Evolutionary conservation across 2,888 invertebrate species (phyloP).

Genomic region (Argyresthia albistria): DNA sequence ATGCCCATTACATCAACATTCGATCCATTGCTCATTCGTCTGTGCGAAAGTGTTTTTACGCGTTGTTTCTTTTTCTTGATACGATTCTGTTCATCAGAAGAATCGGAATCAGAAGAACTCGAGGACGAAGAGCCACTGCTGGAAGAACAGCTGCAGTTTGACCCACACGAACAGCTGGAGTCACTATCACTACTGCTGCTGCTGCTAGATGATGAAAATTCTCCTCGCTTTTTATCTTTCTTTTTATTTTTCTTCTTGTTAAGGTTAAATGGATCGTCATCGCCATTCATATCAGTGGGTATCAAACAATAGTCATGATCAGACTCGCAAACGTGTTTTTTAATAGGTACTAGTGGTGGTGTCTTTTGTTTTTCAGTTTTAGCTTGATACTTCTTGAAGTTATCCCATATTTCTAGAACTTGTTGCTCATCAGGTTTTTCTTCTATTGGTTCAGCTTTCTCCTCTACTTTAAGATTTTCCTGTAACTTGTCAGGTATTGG

Average conservation of each 20-base stretch:
- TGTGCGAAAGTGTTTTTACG: conserved; percentile 42
- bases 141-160: conserved; percentile 87
- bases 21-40: conserved; percentile 60
- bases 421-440: conserved; percentile 69
- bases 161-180: conserved; percentile 86
- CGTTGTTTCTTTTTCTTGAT: conserved; percentile 57
- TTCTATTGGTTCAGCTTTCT: conserved; percentile 16
- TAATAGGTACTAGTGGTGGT: conserved; percentile 56
- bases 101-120: conserved; percentile 67
- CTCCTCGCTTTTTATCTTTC: conserved; percentile 54
- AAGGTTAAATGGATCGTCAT: conserved; percentile 46
- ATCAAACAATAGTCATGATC: conserved; percentile 85
- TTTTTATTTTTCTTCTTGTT: conserved; percentile 65
- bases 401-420: conserved; percentile 83
- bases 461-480: conserved; percentile 21
- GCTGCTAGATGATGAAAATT: conserved; percentile 76
- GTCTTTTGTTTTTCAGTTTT: conserved; percentile 72
- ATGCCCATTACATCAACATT: conserved; percentile 67
- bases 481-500: conserved; percentile 7
- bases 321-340: conserved; percentile 73
- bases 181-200: conserved; percentile 80
- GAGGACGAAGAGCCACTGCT: conserved; percentile 79
- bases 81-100: conserved; percentile 50
- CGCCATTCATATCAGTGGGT: conserved; percentile 56
- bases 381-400: conserved; percentile 82